These are phyloP conservation scores for Nycteola revayana DNA, from an alignment of 2,888 invertebrate species.

Conservation along the genomic window DNA sequence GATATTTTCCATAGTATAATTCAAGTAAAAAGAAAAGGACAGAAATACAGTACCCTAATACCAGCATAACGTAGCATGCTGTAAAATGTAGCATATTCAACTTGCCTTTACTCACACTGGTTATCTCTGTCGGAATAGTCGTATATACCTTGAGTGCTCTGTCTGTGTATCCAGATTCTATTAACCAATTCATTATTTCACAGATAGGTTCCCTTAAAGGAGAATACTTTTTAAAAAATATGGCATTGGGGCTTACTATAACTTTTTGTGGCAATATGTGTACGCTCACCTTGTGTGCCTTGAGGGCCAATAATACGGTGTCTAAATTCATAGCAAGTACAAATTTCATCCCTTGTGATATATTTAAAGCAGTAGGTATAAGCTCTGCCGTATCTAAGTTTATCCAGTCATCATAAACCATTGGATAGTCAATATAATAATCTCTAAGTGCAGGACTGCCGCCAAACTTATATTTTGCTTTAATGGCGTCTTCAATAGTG, in stretches of 20 bases:
- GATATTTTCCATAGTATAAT: constrained; percentile 35
- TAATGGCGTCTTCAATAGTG: constrained; percentile 52
- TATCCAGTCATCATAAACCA: constrained; percentile 51
- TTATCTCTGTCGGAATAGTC: constrained; percentile 6
- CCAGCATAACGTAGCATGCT: constrained; percentile 56
- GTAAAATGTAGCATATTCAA: constrained; percentile 54
- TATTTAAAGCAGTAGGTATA: constrained; percentile 34
- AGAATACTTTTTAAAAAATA: constrained; percentile 66
- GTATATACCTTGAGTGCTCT: constrained; percentile 47
- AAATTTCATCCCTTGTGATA: constrained; percentile 51
- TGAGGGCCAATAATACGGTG: constrained; percentile 39
- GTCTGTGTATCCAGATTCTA: constrained; percentile 51
- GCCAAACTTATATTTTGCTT: constrained; percentile 52
- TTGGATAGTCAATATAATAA: constrained; percentile 51
- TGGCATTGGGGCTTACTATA: constrained; percentile 45
- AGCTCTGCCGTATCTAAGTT: constrained; percentile 42
- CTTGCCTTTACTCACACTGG: constrained; percentile 29
- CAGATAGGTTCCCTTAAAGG: constrained; percentile 47
- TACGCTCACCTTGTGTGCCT: constrained; percentile 35
- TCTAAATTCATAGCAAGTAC: constrained; percentile 55
- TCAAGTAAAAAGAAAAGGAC: constrained; percentile 47
- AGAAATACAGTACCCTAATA: constrained; percentile 53
- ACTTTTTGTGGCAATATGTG: constrained; percentile 50
- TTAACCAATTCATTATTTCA: constrained; percentile 42
- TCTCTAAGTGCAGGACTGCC: constrained; percentile 57